A percentile compares a stretch with the other conserved stretches of the same genome.
These are phyloP conservation scores for Acleris literana DNA, from an alignment of 2,888 invertebrate species.

Conservation along the genomic window DNA sequence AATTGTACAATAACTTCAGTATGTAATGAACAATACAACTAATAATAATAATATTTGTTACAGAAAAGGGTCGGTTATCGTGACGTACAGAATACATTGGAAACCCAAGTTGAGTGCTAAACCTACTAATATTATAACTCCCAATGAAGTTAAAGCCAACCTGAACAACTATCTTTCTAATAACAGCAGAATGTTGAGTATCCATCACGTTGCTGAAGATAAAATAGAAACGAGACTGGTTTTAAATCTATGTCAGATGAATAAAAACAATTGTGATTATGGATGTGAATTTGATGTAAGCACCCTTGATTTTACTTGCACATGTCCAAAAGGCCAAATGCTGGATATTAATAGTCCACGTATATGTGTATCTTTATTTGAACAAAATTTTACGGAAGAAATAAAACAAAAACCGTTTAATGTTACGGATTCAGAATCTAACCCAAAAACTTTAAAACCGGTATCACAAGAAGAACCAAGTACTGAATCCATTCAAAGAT, in stretches of 20 bases:
- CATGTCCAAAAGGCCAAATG: constrained; percentile 83
- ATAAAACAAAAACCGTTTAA: constrained; percentile 48
- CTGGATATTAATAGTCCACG: constrained; percentile 67
- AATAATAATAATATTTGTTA: constrained; percentile 44
- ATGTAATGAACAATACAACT: background rate
- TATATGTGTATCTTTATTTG: constrained; percentile 68
- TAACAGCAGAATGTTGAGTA: constrained; percentile 80
- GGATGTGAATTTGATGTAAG: constrained; percentile 86
- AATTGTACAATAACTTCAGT: too few relatives aligned
- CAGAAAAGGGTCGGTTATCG: constrained; percentile 86
- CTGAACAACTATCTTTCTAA: constrained; percentile 76
- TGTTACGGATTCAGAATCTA: constrained; percentile 50
- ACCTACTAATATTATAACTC: constrained; percentile 74
- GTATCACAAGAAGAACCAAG: constrained; percentile 53
- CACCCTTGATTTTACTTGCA: constrained; percentile 85
- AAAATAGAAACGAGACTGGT: constrained; percentile 70
- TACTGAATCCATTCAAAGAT: constrained; percentile 47
- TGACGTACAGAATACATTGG: constrained; percentile 87
- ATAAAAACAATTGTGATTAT: constrained; percentile 86
- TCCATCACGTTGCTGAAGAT: constrained; percentile 80
- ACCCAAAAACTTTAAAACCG: constrained; percentile 53
- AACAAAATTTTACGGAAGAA: constrained; percentile 43
- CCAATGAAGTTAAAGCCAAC: constrained; percentile 70
- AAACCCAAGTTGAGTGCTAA: constrained; percentile 75
- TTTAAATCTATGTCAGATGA: constrained; percentile 86